phyloP scores from a whole-genome alignment of 2,113 vertebrate species.

The Odontophorus gujanensis region DNA sequence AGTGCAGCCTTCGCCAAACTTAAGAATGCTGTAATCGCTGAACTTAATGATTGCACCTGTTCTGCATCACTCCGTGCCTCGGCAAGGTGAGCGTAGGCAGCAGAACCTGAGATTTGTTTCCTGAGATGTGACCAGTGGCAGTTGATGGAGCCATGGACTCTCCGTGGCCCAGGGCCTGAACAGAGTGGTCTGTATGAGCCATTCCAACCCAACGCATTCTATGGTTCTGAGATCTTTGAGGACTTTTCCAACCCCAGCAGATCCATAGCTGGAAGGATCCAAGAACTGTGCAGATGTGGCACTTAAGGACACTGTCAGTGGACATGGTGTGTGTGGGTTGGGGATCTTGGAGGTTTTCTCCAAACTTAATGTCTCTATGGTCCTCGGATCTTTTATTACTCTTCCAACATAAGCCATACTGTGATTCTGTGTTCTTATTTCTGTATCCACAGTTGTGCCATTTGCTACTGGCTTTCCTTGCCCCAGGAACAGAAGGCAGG shows the following conservation, averaged over 20 bases:
- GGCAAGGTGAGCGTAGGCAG: neutral
- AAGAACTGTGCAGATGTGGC: too few relatives aligned
- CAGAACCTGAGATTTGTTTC: neutral
- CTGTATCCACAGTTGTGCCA: accelerated
- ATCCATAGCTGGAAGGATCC: neutral
- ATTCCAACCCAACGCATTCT: too few relatives aligned
- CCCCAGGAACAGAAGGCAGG: neutral
- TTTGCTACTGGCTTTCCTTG: accelerated
- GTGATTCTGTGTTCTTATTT: accelerated
- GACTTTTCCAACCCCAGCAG: neutral
- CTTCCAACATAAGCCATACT: neutral
- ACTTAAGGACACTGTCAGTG: too few relatives aligned
- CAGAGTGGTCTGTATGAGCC: neutral
- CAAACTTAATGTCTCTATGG: neutral
- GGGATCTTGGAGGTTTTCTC: neutral
- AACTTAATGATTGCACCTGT: neutral
- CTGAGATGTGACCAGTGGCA: neutral
- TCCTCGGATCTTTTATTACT: neutral
- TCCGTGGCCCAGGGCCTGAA: neutral
- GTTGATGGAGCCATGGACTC: neutral
- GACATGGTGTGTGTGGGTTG: too few relatives aligned
- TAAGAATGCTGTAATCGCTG: neutral
- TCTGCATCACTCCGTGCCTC: neutral
- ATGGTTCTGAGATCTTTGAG: neutral
- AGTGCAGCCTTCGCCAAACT: neutral